Percentiles rank a stretch among this genome's conserved stretches.
phyloP scores from a whole-genome alignment of 2,888 invertebrate species.

The Lysandra bellargus region DNA sequence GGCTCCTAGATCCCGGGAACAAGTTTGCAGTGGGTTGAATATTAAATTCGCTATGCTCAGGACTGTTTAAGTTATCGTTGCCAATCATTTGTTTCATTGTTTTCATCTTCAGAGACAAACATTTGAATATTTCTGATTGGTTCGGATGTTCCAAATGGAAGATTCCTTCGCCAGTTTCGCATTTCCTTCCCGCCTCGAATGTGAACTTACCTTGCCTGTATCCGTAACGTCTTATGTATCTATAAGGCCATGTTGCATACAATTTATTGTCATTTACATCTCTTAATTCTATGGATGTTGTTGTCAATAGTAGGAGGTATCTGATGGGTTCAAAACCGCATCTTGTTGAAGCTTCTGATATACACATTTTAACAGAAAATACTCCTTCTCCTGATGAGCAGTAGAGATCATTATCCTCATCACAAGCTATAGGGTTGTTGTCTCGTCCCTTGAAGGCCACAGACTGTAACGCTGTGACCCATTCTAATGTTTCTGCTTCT shows the following conservation, averaged over 20 bases:
- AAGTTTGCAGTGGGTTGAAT: slow-evolving; percentile 88
- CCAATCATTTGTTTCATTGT: slow-evolving; percentile 91
- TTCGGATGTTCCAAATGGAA: slow-evolving; percentile 90
- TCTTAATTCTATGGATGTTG: slow-evolving; percentile 87
- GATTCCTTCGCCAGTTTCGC: slow-evolving; percentile 91
- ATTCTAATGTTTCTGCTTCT: slow-evolving; percentile 86
- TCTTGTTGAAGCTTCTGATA: slow-evolving; percentile 88
- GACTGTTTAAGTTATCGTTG: slow-evolving; percentile 83
- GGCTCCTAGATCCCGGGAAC: slow-evolving; percentile 91
- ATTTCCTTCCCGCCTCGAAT: slow-evolving; percentile 93
- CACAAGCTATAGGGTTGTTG: slow-evolving; percentile 82
- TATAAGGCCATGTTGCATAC: slow-evolving; percentile 90
- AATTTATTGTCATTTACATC: slow-evolving; percentile 83
- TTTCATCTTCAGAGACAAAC: slow-evolving; percentile 91
- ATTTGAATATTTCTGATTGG: slow-evolving; percentile 90
- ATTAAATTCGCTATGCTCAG: slow-evolving; percentile 86
- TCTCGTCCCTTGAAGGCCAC: slow-evolving; percentile 88
- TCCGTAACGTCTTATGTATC: slow-evolving; percentile 91
- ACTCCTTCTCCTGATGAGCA: slow-evolving; percentile 91
- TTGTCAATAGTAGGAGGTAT: slow-evolving; percentile 87
- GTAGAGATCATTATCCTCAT: slow-evolving; percentile 94
- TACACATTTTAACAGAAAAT: slow-evolving; percentile 87
- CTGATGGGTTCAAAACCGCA: slow-evolving; percentile 86
- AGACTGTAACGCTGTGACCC: slow-evolving; percentile 89
- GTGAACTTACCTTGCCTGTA: slow-evolving; percentile 92